Evolutionary conservation across 2,888 invertebrate genomes (phyloP), one percentile per base, ranked within the genome.

Genomic region (Pammene aurita): DNA sequence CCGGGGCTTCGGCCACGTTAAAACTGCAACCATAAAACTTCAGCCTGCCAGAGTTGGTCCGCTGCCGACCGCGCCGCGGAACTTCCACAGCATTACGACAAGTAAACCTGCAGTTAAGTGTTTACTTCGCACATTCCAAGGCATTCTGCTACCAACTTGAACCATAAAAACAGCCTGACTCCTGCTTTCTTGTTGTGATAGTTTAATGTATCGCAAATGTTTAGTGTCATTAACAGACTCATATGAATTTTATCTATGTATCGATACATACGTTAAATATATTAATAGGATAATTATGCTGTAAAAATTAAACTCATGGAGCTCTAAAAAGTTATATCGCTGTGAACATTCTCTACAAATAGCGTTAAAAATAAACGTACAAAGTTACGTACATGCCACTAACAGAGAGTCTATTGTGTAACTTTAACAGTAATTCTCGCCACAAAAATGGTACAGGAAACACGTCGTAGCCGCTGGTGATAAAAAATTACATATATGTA

Each of bases 61-160:
- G 85, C 80, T 85, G 86, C 77, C 83, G 82, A 85, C 84, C 80
- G 79, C 80, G 81, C 78, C 82, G 81, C 72, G 75, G 84, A 91
- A 92, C 88, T 91, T 89, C 80, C 79, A 83, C 86, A 84, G 85
- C 89, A 87, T 87, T 88, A 89, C 88, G 84, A 86, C 84, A 86
- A 87, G 86, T 83, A 84, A 89, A 89, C 87, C 87, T 88, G 89
- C 87, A 90, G 86, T 89, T 88, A 89, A 90, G 89, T 90, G 90
- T 90, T 90, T 88, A 88, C 85, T 88, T 86, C 85, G 86, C 88
- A 88, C 89, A 86, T 88, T 88, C 82, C 84, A 83, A 88, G 88
- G 83, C 84, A 82, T 82, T 84, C 83, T 84, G 80, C 79, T 68
- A 74, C 75, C 76, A 85, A 88, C 83, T 84, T 81, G 67, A 79